Percentiles rank a stretch among this genome's conserved stretches.
These are phyloP conservation scores for Cheilosia impressa DNA, from an alignment of 2,888 invertebrate species.

Conservation along the genomic window DNA sequence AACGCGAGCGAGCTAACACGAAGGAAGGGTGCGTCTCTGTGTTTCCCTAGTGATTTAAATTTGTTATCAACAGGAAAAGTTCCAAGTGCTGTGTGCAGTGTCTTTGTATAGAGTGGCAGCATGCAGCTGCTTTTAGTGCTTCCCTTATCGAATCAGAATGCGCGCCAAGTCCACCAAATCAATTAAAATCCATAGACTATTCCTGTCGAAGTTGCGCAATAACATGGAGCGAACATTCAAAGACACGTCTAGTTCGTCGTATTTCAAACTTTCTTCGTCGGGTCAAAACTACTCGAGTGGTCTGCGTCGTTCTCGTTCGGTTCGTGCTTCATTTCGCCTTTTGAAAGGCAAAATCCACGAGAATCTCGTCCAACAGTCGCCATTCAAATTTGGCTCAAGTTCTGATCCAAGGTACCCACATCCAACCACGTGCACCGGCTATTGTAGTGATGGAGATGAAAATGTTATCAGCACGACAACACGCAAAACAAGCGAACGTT, in stretches of 20 bases:
- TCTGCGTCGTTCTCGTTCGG: constrained; percentile 87
- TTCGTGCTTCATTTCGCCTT: constrained; percentile 88
- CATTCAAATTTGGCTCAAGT: constrained; percentile 80
- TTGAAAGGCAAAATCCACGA: constrained; percentile 86
- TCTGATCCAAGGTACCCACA: constrained; percentile 10
- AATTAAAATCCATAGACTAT: constrained; percentile 35
- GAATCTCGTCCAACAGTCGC: constrained; percentile 79
- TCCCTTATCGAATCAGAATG: constrained; percentile 43
- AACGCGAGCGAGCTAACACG: constrained; percentile 24
- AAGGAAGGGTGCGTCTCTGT: constrained; percentile 37
- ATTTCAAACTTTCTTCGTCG: constrained; percentile 43
- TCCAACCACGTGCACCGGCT: not conserved
- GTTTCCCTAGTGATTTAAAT: not conserved
- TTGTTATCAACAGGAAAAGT: constrained; percentile 3
- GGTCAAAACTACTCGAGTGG: constrained; percentile 5
- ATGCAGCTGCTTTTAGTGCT: constrained; percentile 63
- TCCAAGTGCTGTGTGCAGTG: constrained; percentile 17
- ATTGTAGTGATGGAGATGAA: constrained; percentile 47
- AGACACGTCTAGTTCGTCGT: constrained; percentile 66
- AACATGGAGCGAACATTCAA: constrained; percentile 76
- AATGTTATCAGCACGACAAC: constrained; percentile 64
- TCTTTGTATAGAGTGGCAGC: not conserved
- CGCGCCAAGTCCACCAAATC: constrained; percentile 50
- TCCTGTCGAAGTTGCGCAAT: constrained; percentile 55
- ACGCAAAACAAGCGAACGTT: constrained; percentile 68